Conservation (phyloP, 1,140 invertebrate species). For the Aphelenchoides avenae region DNA sequence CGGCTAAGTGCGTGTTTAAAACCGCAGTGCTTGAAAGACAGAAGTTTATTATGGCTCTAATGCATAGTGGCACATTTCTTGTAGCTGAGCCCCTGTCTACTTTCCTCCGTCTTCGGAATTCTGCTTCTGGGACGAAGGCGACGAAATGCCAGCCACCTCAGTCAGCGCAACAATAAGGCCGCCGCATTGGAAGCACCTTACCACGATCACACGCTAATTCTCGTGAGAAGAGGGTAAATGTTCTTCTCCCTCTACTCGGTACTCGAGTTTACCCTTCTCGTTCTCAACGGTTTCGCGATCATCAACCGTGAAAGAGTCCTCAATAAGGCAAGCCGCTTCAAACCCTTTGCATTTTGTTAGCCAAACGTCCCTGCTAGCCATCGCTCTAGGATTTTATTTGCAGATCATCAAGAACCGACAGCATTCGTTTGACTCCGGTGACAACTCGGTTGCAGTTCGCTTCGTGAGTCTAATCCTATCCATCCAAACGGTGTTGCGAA, state of each 20-base stretch:
- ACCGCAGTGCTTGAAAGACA: background rate
- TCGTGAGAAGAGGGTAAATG: no score
- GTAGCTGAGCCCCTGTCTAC: background rate
- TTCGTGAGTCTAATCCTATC: constrained; percentile 41
- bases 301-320: constrained; percentile 45
- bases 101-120: background rate
- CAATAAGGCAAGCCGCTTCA: constrained; percentile 41
- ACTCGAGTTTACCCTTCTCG: constrained; percentile 43
- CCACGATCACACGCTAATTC: no score
- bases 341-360: no score
- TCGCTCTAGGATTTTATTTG: constrained; percentile 9
- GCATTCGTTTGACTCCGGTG: constrained; percentile 5
- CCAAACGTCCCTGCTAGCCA: no score
- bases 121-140: constrained; percentile 4
- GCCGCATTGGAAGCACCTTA: no score
- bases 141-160: background rate
- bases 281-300: constrained; percentile 47
- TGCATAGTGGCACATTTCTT: background rate
- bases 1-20: background rate
- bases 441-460: constrained; percentile 28
- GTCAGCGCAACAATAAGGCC: no score
- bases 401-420: constrained; percentile 13
- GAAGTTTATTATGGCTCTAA: background rate
- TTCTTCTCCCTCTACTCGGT: constrained; percentile 45
- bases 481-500: constrained; percentile 48